phyloP scores from a whole-genome alignment of 2,888 invertebrate genomes.

The Limnephilus rhombicus region DNA sequence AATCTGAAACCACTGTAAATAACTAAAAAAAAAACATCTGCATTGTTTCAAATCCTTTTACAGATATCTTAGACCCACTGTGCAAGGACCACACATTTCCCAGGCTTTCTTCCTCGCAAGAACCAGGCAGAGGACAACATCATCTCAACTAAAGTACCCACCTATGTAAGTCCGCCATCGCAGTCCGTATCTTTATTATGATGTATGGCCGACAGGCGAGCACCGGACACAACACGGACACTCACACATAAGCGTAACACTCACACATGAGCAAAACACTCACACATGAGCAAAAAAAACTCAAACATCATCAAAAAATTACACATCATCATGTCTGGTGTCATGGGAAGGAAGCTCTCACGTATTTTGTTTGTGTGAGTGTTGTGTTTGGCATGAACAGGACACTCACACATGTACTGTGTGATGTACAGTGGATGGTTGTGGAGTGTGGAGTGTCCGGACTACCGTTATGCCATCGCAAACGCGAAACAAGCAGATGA shows the following conservation, averaged over 20 bases:
- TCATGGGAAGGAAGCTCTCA: not conserved
- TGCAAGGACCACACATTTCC: not conserved
- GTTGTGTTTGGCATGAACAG: not conserved
- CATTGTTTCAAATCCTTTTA: not conserved
- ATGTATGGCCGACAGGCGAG: constrained; percentile 56
- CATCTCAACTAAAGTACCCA: not conserved
- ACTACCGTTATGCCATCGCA: constrained; percentile 61
- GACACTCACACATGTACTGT: constrained; percentile 20
- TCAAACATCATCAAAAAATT: not conserved
- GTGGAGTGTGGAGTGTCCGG: constrained; percentile 49
- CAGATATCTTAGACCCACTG: not conserved
- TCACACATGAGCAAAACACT: not conserved
- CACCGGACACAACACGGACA: constrained; percentile 50
- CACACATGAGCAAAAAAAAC: not conserved
- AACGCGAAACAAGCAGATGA: constrained; percentile 63
- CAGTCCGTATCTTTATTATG: constrained; percentile 52
- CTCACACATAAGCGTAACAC: not conserved
- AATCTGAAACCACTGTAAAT: not conserved
- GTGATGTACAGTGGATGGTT: constrained; percentile 36
- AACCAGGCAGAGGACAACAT: not conserved
- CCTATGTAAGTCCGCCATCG: not conserved
- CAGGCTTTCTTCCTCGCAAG: constrained; percentile 1
- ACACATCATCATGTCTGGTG: not conserved
- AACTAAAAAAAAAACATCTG: not conserved
- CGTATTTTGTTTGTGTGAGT: not conserved